Percentiles rank a stretch among this genome's conserved stretches.
Conservation (phyloP, 2,113 vertebrate genomes). For the Cariama cristata region DNA sequence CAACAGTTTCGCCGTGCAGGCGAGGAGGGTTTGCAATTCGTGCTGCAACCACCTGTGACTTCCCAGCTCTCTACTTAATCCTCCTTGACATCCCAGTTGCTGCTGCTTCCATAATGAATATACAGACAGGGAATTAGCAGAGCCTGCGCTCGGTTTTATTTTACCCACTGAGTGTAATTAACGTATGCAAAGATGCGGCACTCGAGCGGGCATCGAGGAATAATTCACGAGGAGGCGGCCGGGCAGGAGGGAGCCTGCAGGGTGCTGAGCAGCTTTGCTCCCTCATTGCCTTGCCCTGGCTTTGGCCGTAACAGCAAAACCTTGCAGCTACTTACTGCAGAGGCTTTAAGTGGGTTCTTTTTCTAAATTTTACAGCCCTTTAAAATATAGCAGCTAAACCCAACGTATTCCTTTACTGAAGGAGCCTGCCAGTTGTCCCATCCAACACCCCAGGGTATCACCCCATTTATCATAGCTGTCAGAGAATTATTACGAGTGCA, state of each 20-base stretch:
- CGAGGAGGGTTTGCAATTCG: rapidly evolving
- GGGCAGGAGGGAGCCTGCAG: background rate
- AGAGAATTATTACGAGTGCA: rapidly evolving
- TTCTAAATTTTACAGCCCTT: background rate
- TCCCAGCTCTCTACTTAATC: background rate
- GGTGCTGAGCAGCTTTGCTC: background rate
- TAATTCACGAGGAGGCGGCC: background rate
- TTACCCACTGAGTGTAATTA: constrained; percentile 10
- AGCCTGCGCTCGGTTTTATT: background rate
- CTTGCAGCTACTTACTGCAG: background rate
- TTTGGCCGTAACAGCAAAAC: rapidly evolving
- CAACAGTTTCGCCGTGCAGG: rapidly evolving
- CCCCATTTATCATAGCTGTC: rapidly evolving
- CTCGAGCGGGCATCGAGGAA: background rate
- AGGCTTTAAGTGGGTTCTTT: background rate
- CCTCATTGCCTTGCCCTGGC: rapidly evolving
- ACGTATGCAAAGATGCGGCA: background rate
- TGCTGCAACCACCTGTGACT: constrained; percentile 11
- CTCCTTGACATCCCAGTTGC: constrained; percentile 20
- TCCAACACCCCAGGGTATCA: background rate
- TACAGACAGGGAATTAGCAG: background rate
- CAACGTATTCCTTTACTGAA: rapidly evolving
- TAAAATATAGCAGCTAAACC: background rate
- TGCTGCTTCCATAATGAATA: background rate
- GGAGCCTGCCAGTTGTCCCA: rapidly evolving